Conservation (phyloP, 2,797 vertebrate genomes). For the Steatocranus sp. region DNA sequence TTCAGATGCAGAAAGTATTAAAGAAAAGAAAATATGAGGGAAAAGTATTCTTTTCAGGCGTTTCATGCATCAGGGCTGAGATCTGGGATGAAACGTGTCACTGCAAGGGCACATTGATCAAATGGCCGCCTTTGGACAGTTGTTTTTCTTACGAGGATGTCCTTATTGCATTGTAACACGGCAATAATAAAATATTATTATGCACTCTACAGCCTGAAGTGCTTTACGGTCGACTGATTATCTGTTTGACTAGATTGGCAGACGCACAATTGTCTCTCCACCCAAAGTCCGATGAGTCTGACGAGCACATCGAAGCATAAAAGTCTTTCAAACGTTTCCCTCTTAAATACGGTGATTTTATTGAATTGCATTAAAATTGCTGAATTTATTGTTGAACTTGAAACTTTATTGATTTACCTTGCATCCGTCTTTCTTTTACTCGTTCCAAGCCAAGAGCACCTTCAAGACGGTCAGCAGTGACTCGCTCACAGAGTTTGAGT, state of each 20-base stretch:
- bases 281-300: not conserved
- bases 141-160: not conserved
- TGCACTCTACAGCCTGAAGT: not conserved
- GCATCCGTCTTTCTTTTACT: slow-evolving; percentile 63
- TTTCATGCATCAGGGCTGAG: not conserved
- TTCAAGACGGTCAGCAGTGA: slow-evolving; percentile 95
- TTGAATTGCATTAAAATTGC: slow-evolving; percentile 18
- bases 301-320: not conserved
- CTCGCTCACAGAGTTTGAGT: slow-evolving; percentile 87
- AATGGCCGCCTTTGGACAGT: not conserved
- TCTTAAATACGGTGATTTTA: not conserved
- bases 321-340: not conserved
- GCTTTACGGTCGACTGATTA: not conserved
- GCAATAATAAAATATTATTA: slow-evolving; percentile 8
- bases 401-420: slow-evolving; percentile 28
- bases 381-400: slow-evolving; percentile 12
- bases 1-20: not conserved
- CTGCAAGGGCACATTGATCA: not conserved
- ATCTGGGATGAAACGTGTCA: not conserved
- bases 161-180: not conserved
- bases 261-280: not conserved
- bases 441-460: slow-evolving; percentile 86
- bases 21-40: not conserved
- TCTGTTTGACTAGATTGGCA: not conserved
- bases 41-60: not conserved